These are phyloP conservation scores for Danio tinwini DNA, from an alignment of 2,797 vertebrate species.

Conservation along the genomic window DNA sequence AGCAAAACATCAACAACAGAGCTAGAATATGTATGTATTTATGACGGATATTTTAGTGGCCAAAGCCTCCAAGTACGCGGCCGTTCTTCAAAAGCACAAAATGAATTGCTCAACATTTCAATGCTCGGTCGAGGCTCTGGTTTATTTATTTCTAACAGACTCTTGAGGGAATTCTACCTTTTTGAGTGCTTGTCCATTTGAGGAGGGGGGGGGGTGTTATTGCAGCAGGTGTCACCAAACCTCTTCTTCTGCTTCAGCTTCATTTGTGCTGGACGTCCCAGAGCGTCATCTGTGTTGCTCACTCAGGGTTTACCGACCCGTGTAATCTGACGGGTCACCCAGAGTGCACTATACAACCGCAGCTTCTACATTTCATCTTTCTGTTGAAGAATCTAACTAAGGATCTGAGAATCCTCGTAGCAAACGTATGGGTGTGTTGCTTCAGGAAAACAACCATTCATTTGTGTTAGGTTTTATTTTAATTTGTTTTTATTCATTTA, in stretches of 20 bases:
- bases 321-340: conserved; percentile 69
- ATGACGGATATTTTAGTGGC: background rate
- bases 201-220: conserved; percentile 66
- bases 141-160: conserved; percentile 61
- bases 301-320: conserved; percentile 68
- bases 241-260: conserved; percentile 68
- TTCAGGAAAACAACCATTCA: too few relatives aligned
- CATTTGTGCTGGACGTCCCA: conserved; percentile 67
- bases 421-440: too few relatives aligned
- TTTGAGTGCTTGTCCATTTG: conserved; percentile 56
- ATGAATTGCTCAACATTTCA: conserved; percentile 6
- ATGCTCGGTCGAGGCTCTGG: background rate
- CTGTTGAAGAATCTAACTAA: background rate
- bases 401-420: too few relatives aligned
- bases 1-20: too few relatives aligned
- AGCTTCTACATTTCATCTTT: conserved; percentile 28
- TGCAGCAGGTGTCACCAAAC: conserved; percentile 74
- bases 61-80: too few relatives aligned
- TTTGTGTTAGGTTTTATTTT: too few relatives aligned
- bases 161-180: conserved; percentile 68
- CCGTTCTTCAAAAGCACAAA: background rate
- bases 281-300: conserved; percentile 69
- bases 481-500: too few relatives aligned
- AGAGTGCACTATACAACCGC: conserved; percentile 56
- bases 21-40: background rate